phyloP scores from a whole-genome alignment of 2,113 vertebrate species.

The Vireo altiloquus region DNA sequence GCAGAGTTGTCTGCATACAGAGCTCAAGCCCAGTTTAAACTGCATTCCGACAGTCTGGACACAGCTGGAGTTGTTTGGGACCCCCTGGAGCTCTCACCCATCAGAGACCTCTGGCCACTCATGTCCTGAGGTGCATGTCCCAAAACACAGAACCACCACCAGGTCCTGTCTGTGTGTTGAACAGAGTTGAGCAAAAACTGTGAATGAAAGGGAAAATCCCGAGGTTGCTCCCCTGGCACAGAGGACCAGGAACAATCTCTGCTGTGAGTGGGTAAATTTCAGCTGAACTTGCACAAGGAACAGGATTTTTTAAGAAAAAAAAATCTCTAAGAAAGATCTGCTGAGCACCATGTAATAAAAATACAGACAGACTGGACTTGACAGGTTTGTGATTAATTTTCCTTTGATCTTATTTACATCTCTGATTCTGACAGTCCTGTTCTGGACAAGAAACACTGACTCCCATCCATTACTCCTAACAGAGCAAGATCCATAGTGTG shows the following conservation, averaged over 20 bases:
- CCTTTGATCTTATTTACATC: constrained; percentile 4
- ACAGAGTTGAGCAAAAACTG: neutral
- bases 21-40: neutral
- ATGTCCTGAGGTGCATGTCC: fast-evolving
- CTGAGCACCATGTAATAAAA: neutral
- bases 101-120: neutral
- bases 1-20: neutral
- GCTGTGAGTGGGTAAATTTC: neutral
- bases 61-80: neutral
- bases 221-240: neutral
- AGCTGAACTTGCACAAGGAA: neutral
- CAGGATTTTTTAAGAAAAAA: neutral
- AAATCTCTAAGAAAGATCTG: neutral
- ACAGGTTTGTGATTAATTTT: constrained; percentile 35
- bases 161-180: neutral
- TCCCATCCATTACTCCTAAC: neutral
- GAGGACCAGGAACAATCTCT: neutral
- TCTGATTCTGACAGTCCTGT: constrained; percentile 14
- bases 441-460: neutral
- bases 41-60: neutral
- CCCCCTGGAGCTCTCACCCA: neutral
- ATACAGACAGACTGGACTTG: neutral
- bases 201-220: neutral
- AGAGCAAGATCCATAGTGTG: neutral
- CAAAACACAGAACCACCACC: neutral